Evolutionary conservation across 1,140 invertebrate genomes (phyloP).

Genomic region (Drosophila insularis): DNA sequence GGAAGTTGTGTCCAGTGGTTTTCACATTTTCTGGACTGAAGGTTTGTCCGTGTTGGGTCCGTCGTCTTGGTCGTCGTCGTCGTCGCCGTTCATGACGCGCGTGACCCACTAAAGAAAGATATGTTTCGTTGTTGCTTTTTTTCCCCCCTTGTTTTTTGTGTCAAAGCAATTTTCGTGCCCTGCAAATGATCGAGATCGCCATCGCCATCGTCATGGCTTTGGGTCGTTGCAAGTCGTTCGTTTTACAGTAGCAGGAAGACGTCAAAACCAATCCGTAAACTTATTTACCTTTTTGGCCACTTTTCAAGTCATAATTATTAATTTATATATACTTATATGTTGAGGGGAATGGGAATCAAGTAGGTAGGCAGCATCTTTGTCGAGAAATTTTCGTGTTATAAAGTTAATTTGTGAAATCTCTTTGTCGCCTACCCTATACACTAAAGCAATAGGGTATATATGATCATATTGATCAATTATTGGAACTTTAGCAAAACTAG

Average conservation of each 20-base stretch:
- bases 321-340: slow-evolving; percentile 31
- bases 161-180: slow-evolving; percentile 75
- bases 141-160: slow-evolving; percentile 52
- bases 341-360: slow-evolving; percentile 2
- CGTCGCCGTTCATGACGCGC: slow-evolving; percentile 59
- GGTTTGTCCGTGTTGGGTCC: too few species aligned
- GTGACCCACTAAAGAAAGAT: slow-evolving; percentile 70
- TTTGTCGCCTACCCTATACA: neutral
- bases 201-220: neutral
- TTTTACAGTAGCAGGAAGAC: slow-evolving; percentile 26
- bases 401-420: slow-evolving; percentile 77
- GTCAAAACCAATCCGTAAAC: slow-evolving; percentile 30
- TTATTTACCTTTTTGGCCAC: slow-evolving; percentile 68
- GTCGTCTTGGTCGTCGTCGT: slow-evolving; percentile 28
- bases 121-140: slow-evolving; percentile 29
- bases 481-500: too few species aligned
- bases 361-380: slow-evolving; percentile 25
- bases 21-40: slow-evolving; percentile 34
- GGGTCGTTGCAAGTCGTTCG: slow-evolving; percentile 24
- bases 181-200: slow-evolving; percentile 21
- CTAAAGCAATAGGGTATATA: neutral
- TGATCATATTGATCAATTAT: neutral
- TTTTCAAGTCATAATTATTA: slow-evolving; percentile 78
- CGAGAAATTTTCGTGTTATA: slow-evolving; percentile 80
- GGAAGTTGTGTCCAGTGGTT: slow-evolving; percentile 51